phyloP scores from a whole-genome alignment of 2,797 vertebrate genomes.

The Acipenser transmontanus region DNA sequence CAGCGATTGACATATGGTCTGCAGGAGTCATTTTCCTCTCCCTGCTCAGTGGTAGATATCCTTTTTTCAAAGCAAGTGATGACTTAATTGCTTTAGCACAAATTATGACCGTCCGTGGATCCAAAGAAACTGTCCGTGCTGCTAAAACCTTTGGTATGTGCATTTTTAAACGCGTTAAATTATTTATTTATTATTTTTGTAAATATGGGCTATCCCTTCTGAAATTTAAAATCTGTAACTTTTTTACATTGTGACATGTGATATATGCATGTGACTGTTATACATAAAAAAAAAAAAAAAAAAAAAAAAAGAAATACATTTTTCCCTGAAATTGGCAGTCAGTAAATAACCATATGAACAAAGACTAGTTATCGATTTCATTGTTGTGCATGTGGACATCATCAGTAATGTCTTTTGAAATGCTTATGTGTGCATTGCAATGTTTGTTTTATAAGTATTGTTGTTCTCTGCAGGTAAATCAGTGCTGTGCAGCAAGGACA shows the following conservation, averaged over 20 bases:
- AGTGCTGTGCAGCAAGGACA: conserved; percentile 80
- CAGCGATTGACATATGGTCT: conserved; percentile 97
- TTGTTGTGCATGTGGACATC: neutral
- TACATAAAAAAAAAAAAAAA: neutral
- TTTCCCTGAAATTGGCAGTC: neutral
- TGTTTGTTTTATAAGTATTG: neutral
- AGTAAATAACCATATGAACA: neutral
- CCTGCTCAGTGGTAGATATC: conserved; percentile 88
- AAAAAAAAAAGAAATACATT: too few species aligned
- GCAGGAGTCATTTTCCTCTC: conserved; percentile 92
- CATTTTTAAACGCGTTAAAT: conserved; percentile 19
- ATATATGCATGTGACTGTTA: neutral
- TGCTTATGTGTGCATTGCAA: neutral
- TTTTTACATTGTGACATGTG: neutral
- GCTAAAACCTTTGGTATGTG: conserved; percentile 83
- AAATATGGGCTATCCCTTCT: neutral
- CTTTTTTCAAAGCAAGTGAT: conserved; percentile 95
- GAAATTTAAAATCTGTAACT: too few species aligned
- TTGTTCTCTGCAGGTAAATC: conserved; percentile 73
- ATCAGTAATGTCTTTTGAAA: neutral
- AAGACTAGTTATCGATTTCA: neutral
- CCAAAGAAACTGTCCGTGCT: conserved; percentile 82
- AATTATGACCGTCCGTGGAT: conserved; percentile 94
- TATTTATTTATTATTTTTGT: conserved; percentile 23
- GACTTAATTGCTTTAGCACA: conserved; percentile 90